These are phyloP conservation scores for Thamnaconus septentrionalis DNA, from an alignment of 2,113 vertebrate genomes.

Conservation along the genomic window DNA sequence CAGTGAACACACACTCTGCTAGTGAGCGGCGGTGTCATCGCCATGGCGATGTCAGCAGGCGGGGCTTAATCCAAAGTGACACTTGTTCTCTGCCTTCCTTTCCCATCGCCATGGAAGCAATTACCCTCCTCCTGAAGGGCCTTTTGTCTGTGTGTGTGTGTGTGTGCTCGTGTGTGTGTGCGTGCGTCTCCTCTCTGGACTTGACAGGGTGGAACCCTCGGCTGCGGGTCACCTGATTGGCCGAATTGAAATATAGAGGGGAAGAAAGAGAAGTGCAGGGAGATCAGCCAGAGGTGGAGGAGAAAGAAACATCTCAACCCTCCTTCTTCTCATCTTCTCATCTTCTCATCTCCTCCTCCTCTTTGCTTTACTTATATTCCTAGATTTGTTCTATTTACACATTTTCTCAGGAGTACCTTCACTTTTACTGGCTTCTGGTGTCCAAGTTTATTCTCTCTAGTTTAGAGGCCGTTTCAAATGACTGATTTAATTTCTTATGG, in stretches of 20 bases:
- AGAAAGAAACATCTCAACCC: neutral
- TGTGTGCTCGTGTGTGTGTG: conserved; percentile 18
- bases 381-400: no score
- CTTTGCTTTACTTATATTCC: no score
- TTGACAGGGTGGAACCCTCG: conserved; percentile 57
- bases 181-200: conserved; percentile 17
- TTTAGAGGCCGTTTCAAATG: no score
- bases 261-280: neutral
- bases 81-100: conserved; percentile 97
- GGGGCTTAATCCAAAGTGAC: conserved; percentile 98
- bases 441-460: no score
- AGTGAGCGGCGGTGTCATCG: conserved; percentile 82
- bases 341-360: no score
- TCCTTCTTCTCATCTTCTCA: neutral
- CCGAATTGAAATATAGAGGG: conserved; percentile 42
- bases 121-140: conserved; percentile 79
- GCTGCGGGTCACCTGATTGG: conserved; percentile 59
- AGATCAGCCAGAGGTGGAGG: neutral
- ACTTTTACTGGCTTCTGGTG: no score
- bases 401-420: no score
- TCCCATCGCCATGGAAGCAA: conserved; percentile 95
- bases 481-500: no score
- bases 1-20: conserved; percentile 66
- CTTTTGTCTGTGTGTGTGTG: conserved; percentile 46
- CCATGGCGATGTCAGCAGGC: conserved; percentile 89